Base-by-base conservation (phyloP, 2,888 invertebrate genomes). In the Macrosoma leucophasiata region DNA sequence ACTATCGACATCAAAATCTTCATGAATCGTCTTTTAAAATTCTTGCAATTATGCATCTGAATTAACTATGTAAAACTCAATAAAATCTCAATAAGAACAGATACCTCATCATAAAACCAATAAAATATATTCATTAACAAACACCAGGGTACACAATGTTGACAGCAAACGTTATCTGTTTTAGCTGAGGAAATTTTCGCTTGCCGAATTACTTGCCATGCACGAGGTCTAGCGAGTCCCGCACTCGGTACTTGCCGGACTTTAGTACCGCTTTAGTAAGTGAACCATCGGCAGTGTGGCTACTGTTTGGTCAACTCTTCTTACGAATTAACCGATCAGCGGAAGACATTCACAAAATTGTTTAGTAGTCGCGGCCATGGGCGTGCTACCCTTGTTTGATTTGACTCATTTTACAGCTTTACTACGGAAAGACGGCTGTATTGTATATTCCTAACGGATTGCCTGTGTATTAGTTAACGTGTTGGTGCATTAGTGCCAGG, bases 141-240 rank as follows among this genome's bases (percentile, higher is more conserved):
- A n/a, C n/a, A n/a, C n/a, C n/a, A n/a, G 15, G 29, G 29, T 35
- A 19, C 23, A 22, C 36, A 38, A 36, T 28, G 33, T 33, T 63
- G 57, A 63, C 55, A 43, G 52, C 52, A 54, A 56, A 38, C 53
- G 57, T 76, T 77, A 47, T 81, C 71, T 82, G 72, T 84, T 84
- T 75, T 84, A 84, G 84, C 77, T 61, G 60, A 73, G 74, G 59
- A 82, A 82, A 75, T 81, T 63, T 70, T 66, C 79, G 62, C 77
- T 84, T 65, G 79, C 75, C 58, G 84, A 84, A 62, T 70, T 82
- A 67, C 60, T 84, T 62, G 65, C 64, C 57, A 66, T 58, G 74
- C 74, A 74, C 70, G 75, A 79, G 67, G 73, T 58, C 58, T 84
- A 79, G 62, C 17, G 58, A 58, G 55, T 51, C 52, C 54, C 48